Evolutionary conservation across 1,140 invertebrate genomes (phyloP), one percentile per base, ranked within the genome.

Genomic region (Melipona quadrifasciata): DNA sequence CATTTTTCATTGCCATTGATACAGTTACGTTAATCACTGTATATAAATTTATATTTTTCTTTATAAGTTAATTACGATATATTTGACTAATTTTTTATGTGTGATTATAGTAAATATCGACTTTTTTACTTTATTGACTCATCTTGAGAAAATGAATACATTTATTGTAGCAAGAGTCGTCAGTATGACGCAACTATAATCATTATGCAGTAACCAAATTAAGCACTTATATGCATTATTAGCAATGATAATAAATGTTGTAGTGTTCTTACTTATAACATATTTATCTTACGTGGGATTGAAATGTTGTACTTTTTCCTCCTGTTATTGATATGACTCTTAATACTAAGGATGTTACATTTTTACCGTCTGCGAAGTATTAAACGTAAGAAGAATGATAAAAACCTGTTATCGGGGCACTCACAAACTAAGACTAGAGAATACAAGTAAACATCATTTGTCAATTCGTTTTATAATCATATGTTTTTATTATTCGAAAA

Each of bases 231-330:
- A 84, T 74, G 61, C 27, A 81, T 75, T 87, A 86, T 80, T 87
- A 85, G 85, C 84, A 75, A 81, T 89, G 84, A 82, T 80, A 90
- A 90, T 92, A 89, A 91, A 91, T 91, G 76, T 91, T 87, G 86
- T 89, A 89, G 57, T 78, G 86, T 77, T 82, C 79, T 89, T 90
- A 87, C 85, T 90, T 87, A 90, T 91, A 76, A 78, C 51, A 82
- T 79, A 88, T 88, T 67, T 88, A 89, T 88, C 68, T 80, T 58
- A 16, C 31, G 61, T 75, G 80, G 51, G 57, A 82, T 83, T 53
- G 39, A n/a, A 58, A 88, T 65, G n/a, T 47, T 80, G 65, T 47
- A 39, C 73, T 80, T 86, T 76, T 24, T 51, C 80, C 64, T 87
- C 51, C 27, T 19, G 39, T 88, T 78, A 51, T 68, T 19, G 27